These are phyloP conservation scores for Marmota flaviventris DNA, from an alignment of 2,113 vertebrate genomes.

Conservation along the genomic window DNA sequence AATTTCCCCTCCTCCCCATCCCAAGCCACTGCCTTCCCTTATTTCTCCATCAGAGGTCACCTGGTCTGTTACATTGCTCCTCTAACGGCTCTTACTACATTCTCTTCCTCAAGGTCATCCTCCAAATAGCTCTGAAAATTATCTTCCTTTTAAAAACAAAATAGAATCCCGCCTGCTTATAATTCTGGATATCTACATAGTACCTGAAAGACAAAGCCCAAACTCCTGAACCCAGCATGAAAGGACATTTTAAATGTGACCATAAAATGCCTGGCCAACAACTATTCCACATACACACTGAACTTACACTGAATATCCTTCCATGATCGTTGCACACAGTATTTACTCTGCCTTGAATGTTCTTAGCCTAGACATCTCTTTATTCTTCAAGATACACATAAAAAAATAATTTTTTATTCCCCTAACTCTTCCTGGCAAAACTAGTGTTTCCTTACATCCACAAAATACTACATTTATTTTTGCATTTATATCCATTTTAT, in stretches of 20 bases:
- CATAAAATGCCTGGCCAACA: neutral
- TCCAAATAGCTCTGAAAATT: neutral
- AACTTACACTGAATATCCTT: neutral
- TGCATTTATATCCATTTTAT: neutral
- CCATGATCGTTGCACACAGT: too few relatives aligned
- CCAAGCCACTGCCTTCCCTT: neutral
- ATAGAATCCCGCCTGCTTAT: neutral
- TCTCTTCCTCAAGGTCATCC: neutral
- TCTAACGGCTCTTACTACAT: neutral
- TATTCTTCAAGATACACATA: neutral
- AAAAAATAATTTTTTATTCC: slow-evolving; percentile 27
- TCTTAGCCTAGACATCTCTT: neutral
- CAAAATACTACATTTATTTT: neutral
- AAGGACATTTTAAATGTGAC: slow-evolving; percentile 40
- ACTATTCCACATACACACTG: neutral
- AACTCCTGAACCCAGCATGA: neutral
- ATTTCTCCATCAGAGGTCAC: neutral
- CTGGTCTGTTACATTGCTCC: neutral
- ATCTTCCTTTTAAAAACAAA: neutral
- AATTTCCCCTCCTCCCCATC: neutral
- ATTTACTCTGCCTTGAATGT: neutral
- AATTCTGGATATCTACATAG: slow-evolving; percentile 6
- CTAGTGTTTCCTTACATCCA: neutral
- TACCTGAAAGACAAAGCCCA: neutral
- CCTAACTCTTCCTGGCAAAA: neutral